Evolutionary conservation across 2,888 invertebrate genomes (phyloP).

Genomic region (Laothoe populi): DNA sequence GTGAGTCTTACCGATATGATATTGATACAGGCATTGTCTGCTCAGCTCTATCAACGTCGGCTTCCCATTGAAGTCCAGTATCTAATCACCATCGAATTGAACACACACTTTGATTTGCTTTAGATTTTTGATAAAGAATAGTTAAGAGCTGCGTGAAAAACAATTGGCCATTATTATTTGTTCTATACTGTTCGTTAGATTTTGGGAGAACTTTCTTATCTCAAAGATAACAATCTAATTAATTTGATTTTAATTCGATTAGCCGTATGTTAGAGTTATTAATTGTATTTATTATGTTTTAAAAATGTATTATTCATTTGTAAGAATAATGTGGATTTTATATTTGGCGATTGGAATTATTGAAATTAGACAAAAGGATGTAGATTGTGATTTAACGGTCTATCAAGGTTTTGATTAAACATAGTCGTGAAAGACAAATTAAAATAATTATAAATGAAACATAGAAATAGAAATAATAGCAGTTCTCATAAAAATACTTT

Average conservation of each 20-base stretch:
- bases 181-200: background rate
- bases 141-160: constrained; percentile 11
- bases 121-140: background rate
- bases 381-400: no score
- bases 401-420: no score
- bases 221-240: background rate
- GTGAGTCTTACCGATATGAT: background rate
- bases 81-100: background rate
- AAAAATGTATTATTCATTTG: background rate
- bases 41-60: background rate
- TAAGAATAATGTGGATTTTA: no score
- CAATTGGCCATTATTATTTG: background rate
- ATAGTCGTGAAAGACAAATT: no score
- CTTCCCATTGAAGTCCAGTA: background rate
- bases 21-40: background rate
- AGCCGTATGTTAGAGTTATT: background rate
- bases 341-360: no score
- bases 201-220: background rate
- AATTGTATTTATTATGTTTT: background rate
- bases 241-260: constrained; percentile 5
- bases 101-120: constrained; percentile 3
- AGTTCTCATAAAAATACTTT: no score
- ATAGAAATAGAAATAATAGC: no score
- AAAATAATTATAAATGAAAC: no score
- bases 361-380: no score